phyloP scores from a whole-genome alignment of 2,888 invertebrate genomes.

The Acanthosepion esculentum region DNA sequence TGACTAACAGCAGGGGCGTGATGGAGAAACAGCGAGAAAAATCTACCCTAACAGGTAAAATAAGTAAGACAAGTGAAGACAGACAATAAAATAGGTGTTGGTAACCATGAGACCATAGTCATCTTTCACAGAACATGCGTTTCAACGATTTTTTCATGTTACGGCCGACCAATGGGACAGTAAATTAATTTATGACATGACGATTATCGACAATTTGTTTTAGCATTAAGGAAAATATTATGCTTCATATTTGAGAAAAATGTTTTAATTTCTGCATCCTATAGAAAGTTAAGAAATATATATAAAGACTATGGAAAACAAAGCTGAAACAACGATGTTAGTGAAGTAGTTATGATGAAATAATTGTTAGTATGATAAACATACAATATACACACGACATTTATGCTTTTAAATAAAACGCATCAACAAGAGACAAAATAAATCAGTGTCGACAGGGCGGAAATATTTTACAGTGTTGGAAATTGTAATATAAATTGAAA shows the following conservation, averaged over 20 bases:
- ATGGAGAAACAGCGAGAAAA: background rate
- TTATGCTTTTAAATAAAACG: slow-evolving; percentile 33
- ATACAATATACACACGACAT: background rate
- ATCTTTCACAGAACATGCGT: background rate
- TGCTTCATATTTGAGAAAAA: background rate
- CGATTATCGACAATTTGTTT: background rate
- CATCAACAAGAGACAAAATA: background rate
- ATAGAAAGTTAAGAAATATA: background rate
- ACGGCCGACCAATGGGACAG: slow-evolving; percentile 33
- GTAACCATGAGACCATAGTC: background rate
- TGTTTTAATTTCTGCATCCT: background rate
- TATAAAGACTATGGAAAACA: background rate
- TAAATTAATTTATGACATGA: background rate
- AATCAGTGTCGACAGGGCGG: background rate
- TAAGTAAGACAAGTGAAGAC: background rate
- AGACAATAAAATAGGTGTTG: background rate
- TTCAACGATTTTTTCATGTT: background rate
- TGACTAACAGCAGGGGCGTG: background rate
- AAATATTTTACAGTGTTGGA: background rate
- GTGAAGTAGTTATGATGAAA: background rate
- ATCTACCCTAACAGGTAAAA: background rate
- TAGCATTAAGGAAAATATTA: background rate
- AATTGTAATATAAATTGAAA: background rate
- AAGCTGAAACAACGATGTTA: background rate
- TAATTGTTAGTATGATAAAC: background rate